phyloP scores from a whole-genome alignment of 2,888 invertebrate genomes.

The Acronicta leporina region DNA sequence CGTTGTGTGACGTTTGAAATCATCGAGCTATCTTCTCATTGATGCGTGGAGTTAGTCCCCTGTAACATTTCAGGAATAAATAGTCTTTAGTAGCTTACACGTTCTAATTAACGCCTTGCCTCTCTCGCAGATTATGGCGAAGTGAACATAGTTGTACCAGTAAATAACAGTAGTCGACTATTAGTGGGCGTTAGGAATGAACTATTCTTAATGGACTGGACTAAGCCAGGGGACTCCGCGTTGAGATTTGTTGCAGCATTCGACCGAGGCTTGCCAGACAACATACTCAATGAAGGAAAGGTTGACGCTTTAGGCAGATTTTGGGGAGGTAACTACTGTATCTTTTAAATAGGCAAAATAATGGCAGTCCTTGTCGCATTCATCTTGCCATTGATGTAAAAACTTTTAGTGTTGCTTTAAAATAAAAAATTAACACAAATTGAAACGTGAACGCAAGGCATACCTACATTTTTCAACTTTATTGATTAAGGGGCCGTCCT shows the following conservation, averaged over 20 bases:
- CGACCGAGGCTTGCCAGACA: constrained; percentile 56
- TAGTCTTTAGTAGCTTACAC: background rate
- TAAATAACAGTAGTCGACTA: constrained; percentile 69
- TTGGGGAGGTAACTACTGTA: constrained; percentile 61
- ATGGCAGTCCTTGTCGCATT: too few relatives aligned
- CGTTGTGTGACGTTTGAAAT: too few relatives aligned
- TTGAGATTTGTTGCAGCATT: constrained; percentile 53
- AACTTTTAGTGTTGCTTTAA: too few relatives aligned
- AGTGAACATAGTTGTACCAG: constrained; percentile 76
- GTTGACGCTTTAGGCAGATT: constrained; percentile 84
- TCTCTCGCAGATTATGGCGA: constrained; percentile 69
- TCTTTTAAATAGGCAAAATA: background rate
- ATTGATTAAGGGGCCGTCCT: too few relatives aligned
- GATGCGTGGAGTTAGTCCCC: too few relatives aligned
- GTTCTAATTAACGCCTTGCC: too few relatives aligned
- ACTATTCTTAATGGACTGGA: constrained; percentile 77
- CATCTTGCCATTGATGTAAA: too few relatives aligned
- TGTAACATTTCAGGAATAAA: background rate
- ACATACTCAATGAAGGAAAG: constrained; percentile 90
- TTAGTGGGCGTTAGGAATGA: constrained; percentile 70
- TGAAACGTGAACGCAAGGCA: too few relatives aligned
- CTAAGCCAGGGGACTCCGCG: constrained; percentile 53
- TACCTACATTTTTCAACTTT: too few relatives aligned
- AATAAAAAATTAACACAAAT: too few relatives aligned
- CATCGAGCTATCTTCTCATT: too few relatives aligned